Evolutionary conservation across 2,888 invertebrate species (phyloP), one percentile per base, ranked within the genome.

Genomic region (Clusia tigrina): DNA sequence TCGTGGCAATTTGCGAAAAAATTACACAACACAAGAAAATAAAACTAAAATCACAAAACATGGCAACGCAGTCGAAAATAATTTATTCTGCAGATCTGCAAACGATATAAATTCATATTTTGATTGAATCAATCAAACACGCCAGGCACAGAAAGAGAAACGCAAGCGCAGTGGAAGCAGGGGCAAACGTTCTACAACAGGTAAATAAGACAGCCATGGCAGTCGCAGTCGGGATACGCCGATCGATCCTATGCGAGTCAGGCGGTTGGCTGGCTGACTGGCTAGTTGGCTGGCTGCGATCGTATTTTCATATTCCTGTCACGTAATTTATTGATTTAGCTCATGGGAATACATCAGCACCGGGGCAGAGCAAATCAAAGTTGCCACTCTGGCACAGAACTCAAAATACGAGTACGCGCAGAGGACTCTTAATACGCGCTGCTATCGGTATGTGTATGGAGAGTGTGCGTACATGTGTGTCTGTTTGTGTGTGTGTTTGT

Each of bases 291-390:
- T 53, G 2, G 26, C 46, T 26, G 38, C 20, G 55, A 46, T 56
- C 58, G 26, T 53, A 60, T 67, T n/a, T n/a, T 63, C 60, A 75
- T 80, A 81, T 81, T 79, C 81, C 77, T 79, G 81, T 81, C 81
- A 81, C 81, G 81, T 81, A 81, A 81, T 81, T 81, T 81, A 81
- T 81, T 81, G 81, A 80, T 81, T 81, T 79, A 76, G 76, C 78
- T 79, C 73, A 78, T 80, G 80, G 80, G 80, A 80, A 78, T 71
- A 73, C 69, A 48, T 48, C 48, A 48, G 48, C 48, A 15, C 20
- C 42, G 48, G 2, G 20, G 22, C 5, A 6, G 48, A 18, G 48
- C 65, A 67, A 67, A 67, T 67, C 64, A 67, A 62, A 67, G 66
- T 64, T 67, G 67, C 65, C 65, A 67, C 64, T 66, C 62, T 58